Evolutionary conservation across 1,140 invertebrate species (phyloP).

Genomic region (Dysdera silvatica): DNA sequence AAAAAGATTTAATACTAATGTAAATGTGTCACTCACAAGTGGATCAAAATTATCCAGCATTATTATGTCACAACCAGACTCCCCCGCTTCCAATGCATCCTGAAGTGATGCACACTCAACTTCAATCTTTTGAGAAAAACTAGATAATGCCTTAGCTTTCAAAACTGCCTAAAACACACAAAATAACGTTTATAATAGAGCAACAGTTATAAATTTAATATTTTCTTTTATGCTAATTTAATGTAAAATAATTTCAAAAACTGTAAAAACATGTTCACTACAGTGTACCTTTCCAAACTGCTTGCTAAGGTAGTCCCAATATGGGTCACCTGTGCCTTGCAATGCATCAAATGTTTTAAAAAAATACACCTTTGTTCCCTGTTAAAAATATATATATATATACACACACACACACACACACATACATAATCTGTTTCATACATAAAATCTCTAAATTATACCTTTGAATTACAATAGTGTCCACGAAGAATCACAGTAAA

Average conservation of each 20-base stretch:
- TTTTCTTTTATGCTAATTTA: not conserved
- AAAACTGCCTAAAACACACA: conserved; percentile 41
- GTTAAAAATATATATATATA: no score
- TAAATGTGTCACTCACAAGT: conserved; percentile 38
- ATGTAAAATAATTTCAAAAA: not conserved
- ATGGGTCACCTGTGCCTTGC: no score
- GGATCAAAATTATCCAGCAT: conserved; percentile 49
- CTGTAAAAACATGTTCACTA: no score
- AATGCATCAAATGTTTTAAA: no score
- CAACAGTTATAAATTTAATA: not conserved
- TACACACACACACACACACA: no score
- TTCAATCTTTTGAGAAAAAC: conserved; percentile 47
- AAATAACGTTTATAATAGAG: not conserved
- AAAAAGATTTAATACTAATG: not conserved
- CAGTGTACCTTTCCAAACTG: no score
- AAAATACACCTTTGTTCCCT: no score
- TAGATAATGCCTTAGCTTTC: conserved; percentile 40
- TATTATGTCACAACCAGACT: conserved; percentile 44
- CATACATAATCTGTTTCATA: no score
- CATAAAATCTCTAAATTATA: no score
- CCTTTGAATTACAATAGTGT: no score
- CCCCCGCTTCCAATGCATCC: conserved; percentile 44
- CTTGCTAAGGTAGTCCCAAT: no score
- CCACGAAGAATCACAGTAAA: no score
- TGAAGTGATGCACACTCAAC: conserved; percentile 46